phyloP scores from a whole-genome alignment of 2,888 invertebrate genomes.

The Miltochrista miniata region DNA sequence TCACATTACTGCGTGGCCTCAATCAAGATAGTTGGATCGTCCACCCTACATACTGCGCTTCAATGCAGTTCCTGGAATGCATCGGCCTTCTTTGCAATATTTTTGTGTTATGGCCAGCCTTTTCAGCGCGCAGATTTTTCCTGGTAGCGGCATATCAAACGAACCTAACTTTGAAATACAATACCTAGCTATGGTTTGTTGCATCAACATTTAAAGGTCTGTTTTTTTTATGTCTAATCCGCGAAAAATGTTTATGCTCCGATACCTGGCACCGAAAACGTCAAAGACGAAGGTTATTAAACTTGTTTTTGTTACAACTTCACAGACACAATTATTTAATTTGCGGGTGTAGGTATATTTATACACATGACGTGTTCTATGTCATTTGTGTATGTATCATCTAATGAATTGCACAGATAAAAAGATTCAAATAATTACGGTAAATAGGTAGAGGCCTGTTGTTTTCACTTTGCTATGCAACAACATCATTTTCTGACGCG shows the following conservation, averaged over 20 bases:
- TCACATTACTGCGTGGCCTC: slow-evolving; percentile 48
- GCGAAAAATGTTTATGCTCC: slow-evolving; percentile 27
- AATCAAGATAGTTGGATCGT: slow-evolving; percentile 49
- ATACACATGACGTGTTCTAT: not conserved
- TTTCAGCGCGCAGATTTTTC: slow-evolving; percentile 60
- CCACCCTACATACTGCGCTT: slow-evolving; percentile 65
- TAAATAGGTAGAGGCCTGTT: too few species aligned
- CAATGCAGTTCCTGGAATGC: slow-evolving; percentile 79
- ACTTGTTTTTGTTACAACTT: slow-evolving; percentile 40
- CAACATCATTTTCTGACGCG: too few species aligned
- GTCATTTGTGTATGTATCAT: not conserved
- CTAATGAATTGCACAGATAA: not conserved
- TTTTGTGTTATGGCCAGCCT: slow-evolving; percentile 64
- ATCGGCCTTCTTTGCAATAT: slow-evolving; percentile 76
- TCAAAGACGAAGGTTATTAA: slow-evolving; percentile 47
- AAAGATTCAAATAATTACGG: not conserved
- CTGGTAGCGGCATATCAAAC: slow-evolving; percentile 40
- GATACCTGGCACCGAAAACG: slow-evolving; percentile 40
- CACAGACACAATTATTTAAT: slow-evolving; percentile 23
- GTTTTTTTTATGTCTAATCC: slow-evolving; percentile 8
- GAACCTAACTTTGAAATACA: slow-evolving; percentile 22
- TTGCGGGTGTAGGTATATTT: slow-evolving; percentile 11
- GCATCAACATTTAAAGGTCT: slow-evolving; percentile 25
- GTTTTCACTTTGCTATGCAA: too few species aligned
- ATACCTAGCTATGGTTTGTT: slow-evolving; percentile 20